A percentile compares a stretch with the other conserved stretches of the same genome.
These are phyloP conservation scores for Pseudoatta argentina DNA, from an alignment of 1,140 invertebrate species.

Conservation along the genomic window DNA sequence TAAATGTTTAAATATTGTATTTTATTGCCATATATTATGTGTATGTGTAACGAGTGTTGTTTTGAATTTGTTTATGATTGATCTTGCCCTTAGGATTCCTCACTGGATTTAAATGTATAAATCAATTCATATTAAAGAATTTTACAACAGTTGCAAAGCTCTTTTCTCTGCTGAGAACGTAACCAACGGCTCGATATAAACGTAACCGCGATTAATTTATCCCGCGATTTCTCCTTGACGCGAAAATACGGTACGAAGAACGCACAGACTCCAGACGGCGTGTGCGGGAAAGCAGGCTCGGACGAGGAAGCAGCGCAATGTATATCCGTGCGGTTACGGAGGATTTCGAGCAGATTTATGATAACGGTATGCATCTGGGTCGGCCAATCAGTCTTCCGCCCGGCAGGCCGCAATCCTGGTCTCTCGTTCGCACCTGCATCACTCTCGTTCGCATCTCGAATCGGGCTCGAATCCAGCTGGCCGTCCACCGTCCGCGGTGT, in stretches of 20 bases:
- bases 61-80: no score
- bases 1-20: no score
- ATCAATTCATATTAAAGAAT: no score
- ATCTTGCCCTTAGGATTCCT: no score
- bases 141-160: no score
- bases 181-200: no score
- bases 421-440: constrained; percentile 59
- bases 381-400: constrained; percentile 60
- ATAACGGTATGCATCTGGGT: constrained; percentile 66
- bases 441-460: constrained; percentile 45
- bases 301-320: constrained; percentile 5
- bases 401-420: constrained; percentile 40
- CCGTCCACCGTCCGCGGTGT: neutral
- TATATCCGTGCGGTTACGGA: constrained; percentile 45
- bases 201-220: constrained; percentile 14
- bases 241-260: constrained; percentile 38
- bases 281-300: neutral
- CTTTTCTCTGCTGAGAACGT: no score
- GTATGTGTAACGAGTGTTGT: no score
- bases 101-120: no score
- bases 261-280: constrained; percentile 1
- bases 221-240: constrained; percentile 16
- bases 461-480: constrained; percentile 34
- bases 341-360: constrained; percentile 63
- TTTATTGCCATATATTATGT: no score